Base-by-base conservation (phyloP, 2,797 vertebrate genomes). In the Neopelma chrysocephalum region DNA sequence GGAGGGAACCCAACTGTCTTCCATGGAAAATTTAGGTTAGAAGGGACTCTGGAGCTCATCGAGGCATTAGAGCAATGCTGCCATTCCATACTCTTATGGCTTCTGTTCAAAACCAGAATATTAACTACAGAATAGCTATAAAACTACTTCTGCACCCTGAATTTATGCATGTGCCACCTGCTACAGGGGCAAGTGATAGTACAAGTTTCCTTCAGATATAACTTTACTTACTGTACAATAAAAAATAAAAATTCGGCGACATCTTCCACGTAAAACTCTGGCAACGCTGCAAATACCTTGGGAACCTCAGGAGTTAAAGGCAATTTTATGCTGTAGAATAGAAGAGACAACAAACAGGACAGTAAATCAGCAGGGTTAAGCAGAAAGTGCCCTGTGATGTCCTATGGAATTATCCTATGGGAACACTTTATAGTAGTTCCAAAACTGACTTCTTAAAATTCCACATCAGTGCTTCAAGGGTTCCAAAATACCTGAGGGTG, bases 171-270 rank as follows among this genome's bases (percentile, higher is more conserved):
- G 25, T 21, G 16, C 29, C 76, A 58, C 48, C 68, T 61, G 19
- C 20, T 43, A 43, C 15, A 25, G n/a, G 47, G 25, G 29, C 32
- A 78, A 72, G 22, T 3, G 32, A 15, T 3, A 71, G 32, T 8
- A 70, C 9, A 51, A 27, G 5, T 25, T 76, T 51, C 45, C 18
- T 75, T 87, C 38, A 58, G 69, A 32, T 45, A 45, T 5, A 86
- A 51, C 16, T 87, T 69, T 36, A 99, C 99, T 99, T 98, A 99
- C 99, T 99, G 99, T 98, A 99, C 99, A 96, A 99, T 99, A 98
- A 99, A 99, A 98, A 99, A 99, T 98, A 99, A 98, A 98, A 99
- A 99, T 98, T 99, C 99, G 5, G 99, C 99, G 96, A 99, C 98
- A 91, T 99, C 99, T 98, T 99, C 99, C 96, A 99, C 98, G 88